Base-by-base conservation (phyloP, 2,888 invertebrate genomes). In the Metallyticus violacea region DNA sequence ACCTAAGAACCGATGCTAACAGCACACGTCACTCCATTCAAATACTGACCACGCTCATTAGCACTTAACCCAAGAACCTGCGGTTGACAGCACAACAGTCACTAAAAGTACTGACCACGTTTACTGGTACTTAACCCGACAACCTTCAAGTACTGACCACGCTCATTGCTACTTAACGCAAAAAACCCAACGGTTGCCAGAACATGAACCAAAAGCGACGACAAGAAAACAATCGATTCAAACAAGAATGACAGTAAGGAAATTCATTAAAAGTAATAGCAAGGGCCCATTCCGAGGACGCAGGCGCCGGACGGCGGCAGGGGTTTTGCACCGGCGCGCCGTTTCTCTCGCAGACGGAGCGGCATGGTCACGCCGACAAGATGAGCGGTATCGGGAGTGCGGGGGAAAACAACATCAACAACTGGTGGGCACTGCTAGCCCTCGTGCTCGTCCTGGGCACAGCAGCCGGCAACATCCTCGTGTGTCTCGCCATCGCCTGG, bases 401-500 rank as follows among this genome's bases (percentile, higher is more conserved):
- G 40, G 40, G 40, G 40, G 40, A 62, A 15, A 9, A 62, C 40
- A 22, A 62, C 40, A 77, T 83, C 15, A 83, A 83, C n/a, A 96
- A 97, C 90, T 97, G 97, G 95, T 97, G 97, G 96, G 97, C 96
- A 1, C 92, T 97, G 87, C 92, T 96, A 77, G 96, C 97, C 5
- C 92, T 96, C 81, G 92, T 96, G 30, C 92, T 98, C 86, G 97
- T 98, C 15, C 91, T 97, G 81, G 97, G 96, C 88, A 98, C 98
- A 0, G 97, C 97, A 0, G 95, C 97, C 2, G 99, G 99, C 1
- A 99, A 99, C 92, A 96, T 98, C 79, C 93, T 99, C 87, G 99
- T 99, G 82, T 99, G 98, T 90, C 92, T 98, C 89, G 99, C 99
- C 28, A 98, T 99, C 90, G 95, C 96, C 88, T 95, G 97, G 94